Conservation (phyloP, 2,113 vertebrate species). For the Nannobrachium achirus region DNA sequence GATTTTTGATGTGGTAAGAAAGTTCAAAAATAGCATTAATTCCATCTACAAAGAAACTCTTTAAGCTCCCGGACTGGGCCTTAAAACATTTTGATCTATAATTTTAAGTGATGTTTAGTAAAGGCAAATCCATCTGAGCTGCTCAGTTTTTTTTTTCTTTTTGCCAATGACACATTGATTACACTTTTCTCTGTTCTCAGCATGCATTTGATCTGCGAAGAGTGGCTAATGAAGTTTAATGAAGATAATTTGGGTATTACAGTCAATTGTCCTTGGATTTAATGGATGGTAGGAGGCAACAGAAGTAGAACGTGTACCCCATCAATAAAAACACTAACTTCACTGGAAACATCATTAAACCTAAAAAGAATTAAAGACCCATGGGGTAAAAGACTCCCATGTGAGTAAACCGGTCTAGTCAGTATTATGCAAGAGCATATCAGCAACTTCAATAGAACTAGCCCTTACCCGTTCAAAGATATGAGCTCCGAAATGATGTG, state of each 20-base stretch:
- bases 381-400: background rate
- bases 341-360: slow-evolving; percentile 1
- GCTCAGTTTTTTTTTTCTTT: too few species aligned
- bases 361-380: slow-evolving; percentile 16
- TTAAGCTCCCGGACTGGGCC: too few species aligned
- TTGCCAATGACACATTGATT: background rate
- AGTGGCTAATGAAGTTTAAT: background rate
- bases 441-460: slow-evolving; percentile 7
- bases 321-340: slow-evolving; percentile 15
- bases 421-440: background rate
- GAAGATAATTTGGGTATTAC: background rate
- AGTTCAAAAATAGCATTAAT: too few species aligned
- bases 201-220: too few species aligned
- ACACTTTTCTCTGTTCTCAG: too few species aligned
- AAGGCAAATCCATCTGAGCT: background rate
- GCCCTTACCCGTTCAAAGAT: too few species aligned
- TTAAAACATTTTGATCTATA: too few species aligned
- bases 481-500: too few species aligned
- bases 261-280: too few species aligned
- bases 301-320: background rate
- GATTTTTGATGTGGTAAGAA: too few species aligned
- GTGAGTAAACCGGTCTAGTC: slow-evolving; percentile 10
- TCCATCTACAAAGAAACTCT: too few species aligned
- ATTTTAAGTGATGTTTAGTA: too few species aligned
- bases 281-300: background rate